These are phyloP conservation scores for Bucorvus abyssinicus DNA, from an alignment of 2,797 vertebrate genomes.

Conservation along the genomic window DNA sequence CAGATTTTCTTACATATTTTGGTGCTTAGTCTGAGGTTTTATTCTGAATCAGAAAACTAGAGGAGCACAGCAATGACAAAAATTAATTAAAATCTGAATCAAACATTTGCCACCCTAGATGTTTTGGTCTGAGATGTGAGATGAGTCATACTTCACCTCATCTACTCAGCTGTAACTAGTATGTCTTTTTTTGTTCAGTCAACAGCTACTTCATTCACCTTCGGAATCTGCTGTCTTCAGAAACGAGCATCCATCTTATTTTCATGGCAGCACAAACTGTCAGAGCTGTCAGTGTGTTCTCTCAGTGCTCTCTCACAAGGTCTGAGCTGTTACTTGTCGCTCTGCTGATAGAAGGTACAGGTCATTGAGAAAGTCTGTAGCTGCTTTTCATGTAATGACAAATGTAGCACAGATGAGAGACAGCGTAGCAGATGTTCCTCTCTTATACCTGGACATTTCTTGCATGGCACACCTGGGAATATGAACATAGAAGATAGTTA, in stretches of 20 bases:
- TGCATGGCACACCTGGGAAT: background rate
- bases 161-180: background rate
- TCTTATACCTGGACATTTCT: background rate
- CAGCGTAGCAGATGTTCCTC: background rate
- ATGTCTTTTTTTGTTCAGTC: background rate
- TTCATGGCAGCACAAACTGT: background rate
- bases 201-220: background rate
- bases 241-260: background rate
- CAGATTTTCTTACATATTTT: background rate
- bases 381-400: background rate
- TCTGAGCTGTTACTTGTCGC: background rate
- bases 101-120: background rate
- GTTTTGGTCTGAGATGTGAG: background rate
- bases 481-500: background rate
- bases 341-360: background rate
- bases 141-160: background rate
- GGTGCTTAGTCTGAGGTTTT: background rate
- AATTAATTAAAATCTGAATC: background rate
- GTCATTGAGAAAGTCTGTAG: background rate
- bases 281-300: background rate
- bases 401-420: background rate
- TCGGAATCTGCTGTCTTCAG: background rate
- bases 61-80: background rate
- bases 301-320: background rate
- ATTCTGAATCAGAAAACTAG: background rate